These are phyloP conservation scores for Rhagoletis pomonella DNA, from an alignment of 1,140 invertebrate species.

Conservation along the genomic window DNA sequence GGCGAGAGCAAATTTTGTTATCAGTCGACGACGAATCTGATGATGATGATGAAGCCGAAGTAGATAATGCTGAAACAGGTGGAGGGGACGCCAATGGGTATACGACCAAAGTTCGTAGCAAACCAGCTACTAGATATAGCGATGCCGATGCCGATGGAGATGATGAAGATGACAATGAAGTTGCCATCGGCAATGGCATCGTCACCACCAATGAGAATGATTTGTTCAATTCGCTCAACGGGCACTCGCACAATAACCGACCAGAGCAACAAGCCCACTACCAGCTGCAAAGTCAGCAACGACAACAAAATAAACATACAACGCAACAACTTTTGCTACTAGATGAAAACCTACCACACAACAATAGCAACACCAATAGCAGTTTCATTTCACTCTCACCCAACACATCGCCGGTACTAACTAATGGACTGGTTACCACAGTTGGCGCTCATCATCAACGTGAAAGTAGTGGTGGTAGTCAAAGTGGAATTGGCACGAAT, in stretches of 20 bases:
- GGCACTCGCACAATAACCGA: background rate
- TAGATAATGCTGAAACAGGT: conserved; percentile 43
- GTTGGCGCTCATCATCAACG: conserved; percentile 59
- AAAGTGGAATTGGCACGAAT: background rate
- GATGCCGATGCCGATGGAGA: conserved; percentile 53
- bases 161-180: conserved; percentile 63
- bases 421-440: conserved; percentile 46
- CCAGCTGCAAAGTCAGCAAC: conserved; percentile 37
- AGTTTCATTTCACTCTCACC: conserved; percentile 56
- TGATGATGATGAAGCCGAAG: conserved; percentile 57
- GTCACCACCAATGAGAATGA: conserved; percentile 45
- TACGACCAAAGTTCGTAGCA: background rate
- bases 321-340: conserved; percentile 41
- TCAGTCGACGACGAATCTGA: conserved; percentile 67
- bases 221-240: conserved; percentile 53
- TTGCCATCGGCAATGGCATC: conserved; percentile 34
- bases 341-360: conserved; percentile 39
- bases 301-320: conserved; percentile 13
- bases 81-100: conserved; percentile 26
- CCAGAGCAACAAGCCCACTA: conserved; percentile 37
- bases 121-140: conserved; percentile 18
- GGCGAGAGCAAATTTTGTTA: conserved; percentile 65
- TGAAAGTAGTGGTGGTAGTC: conserved; percentile 60
- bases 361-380: conserved; percentile 56
- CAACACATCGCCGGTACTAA: conserved; percentile 32